Evolutionary conservation across 2,113 vertebrate species (phyloP).

Genomic region (Stigmatopora nigra): DNA sequence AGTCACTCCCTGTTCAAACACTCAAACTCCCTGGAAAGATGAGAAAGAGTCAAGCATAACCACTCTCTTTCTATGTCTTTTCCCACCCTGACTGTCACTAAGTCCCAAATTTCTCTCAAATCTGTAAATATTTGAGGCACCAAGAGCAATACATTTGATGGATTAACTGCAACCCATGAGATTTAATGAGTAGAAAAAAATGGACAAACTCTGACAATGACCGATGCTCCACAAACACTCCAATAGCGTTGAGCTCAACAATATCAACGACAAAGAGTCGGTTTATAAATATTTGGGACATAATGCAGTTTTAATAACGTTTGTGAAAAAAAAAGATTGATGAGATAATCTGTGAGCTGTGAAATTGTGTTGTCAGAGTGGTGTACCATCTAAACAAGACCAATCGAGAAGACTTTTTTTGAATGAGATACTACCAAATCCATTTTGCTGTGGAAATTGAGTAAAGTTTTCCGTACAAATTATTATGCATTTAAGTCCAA

Average conservation of each 20-base stretch:
- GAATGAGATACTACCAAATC: conserved; percentile 25
- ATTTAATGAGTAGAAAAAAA: background rate
- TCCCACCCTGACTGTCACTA: conserved; percentile 22
- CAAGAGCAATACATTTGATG: conserved; percentile 9
- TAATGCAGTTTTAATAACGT: conserved; percentile 41
- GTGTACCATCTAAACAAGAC: conserved; percentile 50
- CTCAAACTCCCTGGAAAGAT: conserved; percentile 50
- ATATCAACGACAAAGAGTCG: conserved; percentile 33
- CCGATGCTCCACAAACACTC: background rate
- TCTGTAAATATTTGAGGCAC: conserved; percentile 24
- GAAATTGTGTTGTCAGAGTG: conserved; percentile 58
- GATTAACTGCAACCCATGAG: conserved; percentile 12
- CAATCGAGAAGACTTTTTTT: conserved; percentile 35
- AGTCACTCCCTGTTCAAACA: conserved; percentile 60
- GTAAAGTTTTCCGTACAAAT: conserved; percentile 15
- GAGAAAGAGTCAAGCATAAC: conserved; percentile 44
- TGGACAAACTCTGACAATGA: conserved; percentile 10
- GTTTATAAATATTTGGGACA: conserved; percentile 33
- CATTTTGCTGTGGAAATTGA: conserved; percentile 4
- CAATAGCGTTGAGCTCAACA: background rate
- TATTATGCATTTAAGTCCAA: conserved; percentile 8
- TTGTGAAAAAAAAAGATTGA: conserved; percentile 52
- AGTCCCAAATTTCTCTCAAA: conserved; percentile 15
- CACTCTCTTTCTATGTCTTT: conserved; percentile 19
- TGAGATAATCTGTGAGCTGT: conserved; percentile 52